phyloP scores from a whole-genome alignment of 2,888 invertebrate genomes.

The Neuroscelio doddi region DNA sequence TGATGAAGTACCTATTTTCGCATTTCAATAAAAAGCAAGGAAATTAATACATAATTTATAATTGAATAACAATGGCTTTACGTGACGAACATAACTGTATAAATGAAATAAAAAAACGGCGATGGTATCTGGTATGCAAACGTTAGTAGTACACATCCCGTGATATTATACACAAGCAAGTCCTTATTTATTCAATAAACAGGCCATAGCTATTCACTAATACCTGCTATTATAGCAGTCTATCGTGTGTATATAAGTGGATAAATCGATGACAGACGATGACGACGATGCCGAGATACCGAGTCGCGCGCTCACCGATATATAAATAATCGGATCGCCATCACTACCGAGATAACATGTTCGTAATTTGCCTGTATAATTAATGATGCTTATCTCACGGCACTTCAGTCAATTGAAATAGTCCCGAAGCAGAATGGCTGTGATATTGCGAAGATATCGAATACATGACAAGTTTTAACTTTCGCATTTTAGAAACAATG shows the following conservation, averaged over 20 bases:
- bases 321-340: conserved; percentile 8
- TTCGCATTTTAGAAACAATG: too few relatives aligned
- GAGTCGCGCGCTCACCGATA: conserved; percentile 10
- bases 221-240: neutral
- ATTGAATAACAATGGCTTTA: neutral
- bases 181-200: conserved; percentile 14
- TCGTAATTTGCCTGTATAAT: conserved; percentile 22
- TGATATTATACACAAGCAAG: conserved; percentile 1
- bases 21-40: too few relatives aligned
- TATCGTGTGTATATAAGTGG: conserved; percentile 22
- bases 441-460: too few relatives aligned
- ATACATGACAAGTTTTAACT: too few relatives aligned
- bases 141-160: conserved; percentile 1
- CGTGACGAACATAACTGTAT: neutral
- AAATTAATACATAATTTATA: too few relatives aligned
- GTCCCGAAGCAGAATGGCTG: neutral
- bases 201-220: conserved; percentile 7
- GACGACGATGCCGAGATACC: conserved; percentile 32
- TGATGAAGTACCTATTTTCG: too few relatives aligned
- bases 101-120: neutral
- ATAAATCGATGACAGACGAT: conserved; percentile 44
- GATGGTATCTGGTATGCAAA: conserved; percentile 2
- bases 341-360: conserved; percentile 1
- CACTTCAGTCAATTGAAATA: neutral
- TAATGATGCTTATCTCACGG: conserved; percentile 17